These are phyloP conservation scores for Dasysyrphus albostriatus DNA, from an alignment of 2,888 invertebrate genomes.

Conservation along the genomic window DNA sequence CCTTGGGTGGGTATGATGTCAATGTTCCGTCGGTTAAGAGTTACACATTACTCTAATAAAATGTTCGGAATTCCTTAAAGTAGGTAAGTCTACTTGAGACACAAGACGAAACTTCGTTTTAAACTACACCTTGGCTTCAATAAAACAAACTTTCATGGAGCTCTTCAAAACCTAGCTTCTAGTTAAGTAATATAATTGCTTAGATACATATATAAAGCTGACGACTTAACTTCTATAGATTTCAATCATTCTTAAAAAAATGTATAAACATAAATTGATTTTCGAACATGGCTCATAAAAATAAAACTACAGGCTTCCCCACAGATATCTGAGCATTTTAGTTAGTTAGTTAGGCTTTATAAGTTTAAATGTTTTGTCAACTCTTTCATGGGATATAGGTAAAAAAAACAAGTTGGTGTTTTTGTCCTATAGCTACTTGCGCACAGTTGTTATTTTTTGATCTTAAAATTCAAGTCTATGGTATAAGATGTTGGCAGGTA, in stretches of 20 bases:
- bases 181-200: too few relatives aligned
- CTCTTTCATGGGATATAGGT: conserved; percentile 1
- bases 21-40: too few relatives aligned
- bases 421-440: background rate
- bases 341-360: background rate
- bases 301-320: conserved; percentile 2
- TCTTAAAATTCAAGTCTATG: conserved; percentile 15
- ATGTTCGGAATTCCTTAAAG: too few relatives aligned
- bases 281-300: conserved; percentile 21
- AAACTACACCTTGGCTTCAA: too few relatives aligned
- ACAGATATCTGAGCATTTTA: too few relatives aligned
- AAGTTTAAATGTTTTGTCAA: conserved; percentile 27
- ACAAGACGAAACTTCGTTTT: too few relatives aligned
- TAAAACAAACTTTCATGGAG: too few relatives aligned
- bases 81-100: too few relatives aligned
- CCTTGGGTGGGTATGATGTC: too few relatives aligned
- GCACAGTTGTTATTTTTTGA: background rate
- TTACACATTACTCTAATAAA: too few relatives aligned
- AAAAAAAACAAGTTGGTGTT: background rate
- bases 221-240: background rate
- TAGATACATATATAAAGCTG: too few relatives aligned
- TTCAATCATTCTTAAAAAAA: background rate
- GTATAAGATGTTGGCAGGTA: background rate
- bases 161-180: background rate
- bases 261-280: conserved; percentile 7